Conservation (phyloP, 2,797 vertebrate genomes). For the Eleutherodactylus coqui region DNA sequence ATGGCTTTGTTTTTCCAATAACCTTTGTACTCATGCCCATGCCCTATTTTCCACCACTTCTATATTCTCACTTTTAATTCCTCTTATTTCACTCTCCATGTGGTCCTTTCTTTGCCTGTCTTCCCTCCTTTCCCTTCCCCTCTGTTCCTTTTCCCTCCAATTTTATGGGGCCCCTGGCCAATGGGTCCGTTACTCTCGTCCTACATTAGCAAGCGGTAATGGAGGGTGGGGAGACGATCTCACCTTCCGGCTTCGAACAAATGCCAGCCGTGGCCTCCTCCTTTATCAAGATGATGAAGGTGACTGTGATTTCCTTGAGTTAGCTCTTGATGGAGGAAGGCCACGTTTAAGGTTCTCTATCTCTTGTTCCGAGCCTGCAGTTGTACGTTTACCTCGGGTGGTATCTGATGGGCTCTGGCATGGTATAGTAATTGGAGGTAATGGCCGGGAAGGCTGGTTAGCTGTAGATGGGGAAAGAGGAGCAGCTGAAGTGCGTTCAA, state of each 20-base stretch:
- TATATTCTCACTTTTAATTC: constrained; percentile 26
- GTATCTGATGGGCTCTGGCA: constrained; percentile 91
- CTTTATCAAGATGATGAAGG: constrained; percentile 94
- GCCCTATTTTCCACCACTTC: not conserved
- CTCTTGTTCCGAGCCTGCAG: constrained; percentile 90
- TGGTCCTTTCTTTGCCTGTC: constrained; percentile 54
- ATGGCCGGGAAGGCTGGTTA: constrained; percentile 82
- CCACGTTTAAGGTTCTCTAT: constrained; percentile 90
- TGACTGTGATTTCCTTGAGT: constrained; percentile 95
- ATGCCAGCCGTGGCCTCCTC: constrained; percentile 85
- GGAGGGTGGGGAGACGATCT: constrained; percentile 82
- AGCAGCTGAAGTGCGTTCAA: constrained; percentile 86
- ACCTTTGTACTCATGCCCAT: not conserved
- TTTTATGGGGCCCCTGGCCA: constrained; percentile 91
- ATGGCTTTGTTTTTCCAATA: constrained; percentile 43
- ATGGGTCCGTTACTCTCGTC: constrained; percentile 93
- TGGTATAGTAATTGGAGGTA: constrained; percentile 83
- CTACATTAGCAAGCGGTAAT: constrained; percentile 79
- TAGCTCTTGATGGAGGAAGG: constrained; percentile 84
- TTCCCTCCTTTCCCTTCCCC: constrained; percentile 55
- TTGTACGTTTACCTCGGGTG: constrained; percentile 81
- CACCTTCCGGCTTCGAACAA: constrained; percentile 90
- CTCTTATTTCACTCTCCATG: constrained; percentile 39
- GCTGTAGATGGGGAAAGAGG: constrained; percentile 88
- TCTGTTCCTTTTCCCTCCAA: constrained; percentile 66